phyloP scores from a whole-genome alignment of 37 sponge, comb jelly and placozoan genomes.

The Aphrocallistes beatrix region DNA sequence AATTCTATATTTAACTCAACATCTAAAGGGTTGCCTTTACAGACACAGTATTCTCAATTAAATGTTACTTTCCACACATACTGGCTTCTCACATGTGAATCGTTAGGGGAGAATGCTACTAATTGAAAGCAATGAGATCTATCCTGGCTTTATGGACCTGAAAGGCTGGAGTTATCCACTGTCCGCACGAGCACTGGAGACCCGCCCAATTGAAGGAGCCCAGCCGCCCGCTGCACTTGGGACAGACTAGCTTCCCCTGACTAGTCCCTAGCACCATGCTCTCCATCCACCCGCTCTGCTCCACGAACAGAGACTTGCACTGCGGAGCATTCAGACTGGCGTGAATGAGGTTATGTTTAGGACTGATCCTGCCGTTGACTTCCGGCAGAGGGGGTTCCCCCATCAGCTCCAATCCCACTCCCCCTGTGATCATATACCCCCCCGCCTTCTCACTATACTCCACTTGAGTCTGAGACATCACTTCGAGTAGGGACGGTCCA shows the following conservation, averaged over 20 bases:
- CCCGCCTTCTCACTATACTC: background rate
- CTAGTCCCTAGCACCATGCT: background rate
- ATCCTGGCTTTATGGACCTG: constrained; percentile 56
- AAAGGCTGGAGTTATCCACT: constrained; percentile 90
- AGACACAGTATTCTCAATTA: too few species aligned
- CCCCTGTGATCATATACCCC: background rate
- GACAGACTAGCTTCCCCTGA: constrained; percentile 39
- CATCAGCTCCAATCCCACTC: constrained; percentile 42
- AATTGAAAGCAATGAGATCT: constrained; percentile 27
- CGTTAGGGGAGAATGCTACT: background rate
- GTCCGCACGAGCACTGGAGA: constrained; percentile 86
- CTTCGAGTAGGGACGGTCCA: background rate
- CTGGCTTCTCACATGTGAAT: too few species aligned
- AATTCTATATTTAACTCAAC: too few species aligned
- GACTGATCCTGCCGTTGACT: constrained; percentile 38
- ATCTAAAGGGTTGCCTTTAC: too few species aligned
- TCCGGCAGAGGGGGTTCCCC: constrained; percentile 39
- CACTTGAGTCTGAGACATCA: background rate
- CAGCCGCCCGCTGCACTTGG: constrained; percentile 53
- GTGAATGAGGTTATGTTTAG: background rate
- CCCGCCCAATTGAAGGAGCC: constrained; percentile 79
- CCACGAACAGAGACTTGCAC: background rate
- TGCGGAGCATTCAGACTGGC: background rate
- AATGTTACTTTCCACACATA: too few species aligned
- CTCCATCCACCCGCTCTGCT: constrained; percentile 13